Evolutionary conservation across 2,797 vertebrate genomes (phyloP).

Genomic region (Hippoglossus hippoglossus): DNA sequence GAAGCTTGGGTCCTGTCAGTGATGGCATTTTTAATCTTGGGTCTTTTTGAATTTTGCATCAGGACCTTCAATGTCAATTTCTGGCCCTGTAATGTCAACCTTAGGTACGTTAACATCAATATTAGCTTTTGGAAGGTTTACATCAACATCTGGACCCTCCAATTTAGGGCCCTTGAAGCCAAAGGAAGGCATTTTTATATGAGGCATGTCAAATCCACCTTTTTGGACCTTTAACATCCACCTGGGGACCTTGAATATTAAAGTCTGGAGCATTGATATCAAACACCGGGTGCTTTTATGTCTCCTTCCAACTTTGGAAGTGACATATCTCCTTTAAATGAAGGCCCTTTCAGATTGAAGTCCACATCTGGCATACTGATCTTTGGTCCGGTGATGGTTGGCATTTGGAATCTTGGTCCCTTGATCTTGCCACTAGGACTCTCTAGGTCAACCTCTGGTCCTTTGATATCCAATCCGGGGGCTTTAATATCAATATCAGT

Average conservation of each 20-base stretch:
- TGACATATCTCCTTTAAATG: constrained; percentile 44
- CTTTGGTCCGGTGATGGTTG: constrained; percentile 28
- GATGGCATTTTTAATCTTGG: constrained; percentile 81
- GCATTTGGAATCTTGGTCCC: constrained; percentile 30
- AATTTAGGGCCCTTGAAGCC: not conserved
- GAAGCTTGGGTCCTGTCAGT: constrained; percentile 27
- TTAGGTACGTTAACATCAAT: not conserved
- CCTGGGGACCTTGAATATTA: not conserved
- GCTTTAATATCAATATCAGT: too few relatives aligned
- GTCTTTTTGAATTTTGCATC: constrained; percentile 66
- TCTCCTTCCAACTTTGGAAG: constrained; percentile 44
- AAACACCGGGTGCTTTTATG: too few relatives aligned
- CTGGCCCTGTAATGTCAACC: not conserved
- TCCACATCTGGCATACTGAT: constrained; percentile 31
- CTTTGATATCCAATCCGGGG: too few relatives aligned
- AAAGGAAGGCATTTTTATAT: constrained; percentile 5
- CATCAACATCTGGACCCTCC: not conserved
- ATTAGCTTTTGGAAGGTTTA: constrained; percentile 72
- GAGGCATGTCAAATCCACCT: constrained; percentile 32
- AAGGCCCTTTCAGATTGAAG: constrained; percentile 57
- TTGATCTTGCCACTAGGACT: constrained; percentile 39
- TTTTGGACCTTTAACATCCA: not conserved
- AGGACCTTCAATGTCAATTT: constrained; percentile 68
- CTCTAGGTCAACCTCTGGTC: constrained; percentile 56
- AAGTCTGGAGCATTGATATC: constrained; percentile 28